Base-by-base conservation (phyloP, 30 jellyfish, hydroid and myxozoan species). In the Aurelia aurita complex sp. Pacific region DNA sequence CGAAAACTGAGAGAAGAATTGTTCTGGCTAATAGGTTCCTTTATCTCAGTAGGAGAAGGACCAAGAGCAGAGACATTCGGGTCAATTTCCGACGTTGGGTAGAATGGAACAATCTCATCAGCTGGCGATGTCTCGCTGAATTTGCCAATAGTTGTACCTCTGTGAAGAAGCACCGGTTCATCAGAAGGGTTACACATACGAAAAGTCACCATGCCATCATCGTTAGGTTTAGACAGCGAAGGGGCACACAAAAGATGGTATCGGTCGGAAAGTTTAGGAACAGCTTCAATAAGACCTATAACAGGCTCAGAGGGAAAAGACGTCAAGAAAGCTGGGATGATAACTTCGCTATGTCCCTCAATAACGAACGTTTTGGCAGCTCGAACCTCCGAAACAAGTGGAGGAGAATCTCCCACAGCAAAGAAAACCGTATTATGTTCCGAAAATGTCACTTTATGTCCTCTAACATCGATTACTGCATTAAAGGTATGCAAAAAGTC, bases 111-210 rank as follows among this genome's bases (percentile, higher is more conserved):
- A 50, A 70, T 40, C n/a, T 9, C 60, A 40, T 70, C 80, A 12
- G 34, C 63, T 15, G 61, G 80, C 35, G 16, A 9, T 38, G 40
- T 9, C 80, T 5, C 63, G 5, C 4, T 2, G 53, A 70, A 70
- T 8, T 13, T 34, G 3, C 80, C 80, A 8, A 70, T 40, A 18
- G 11, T 38, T 8, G 80, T 70, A 2, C 80, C 80, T 38, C 40
- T 34, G 63, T 70, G 61, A 18, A 70, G 53, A 10, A 40, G 35
- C 17, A 70, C 80, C 2, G 61, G 63, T 23, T 34, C 32, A 23
- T 70, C 34, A 8, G 80, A 40, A 1, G 80, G 80, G 34, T 70
- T 70, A 23, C 34, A 7, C 34, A 70, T 8, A 32, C 80, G 61
- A 70, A 70, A 34, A 5, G 80, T 18, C 34, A 70, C 80, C 14